Percentiles rank a stretch among this genome's conserved stretches.
Evolutionary conservation across 2,113 vertebrate genomes (phyloP).

Genomic region (Penelope pileata): DNA sequence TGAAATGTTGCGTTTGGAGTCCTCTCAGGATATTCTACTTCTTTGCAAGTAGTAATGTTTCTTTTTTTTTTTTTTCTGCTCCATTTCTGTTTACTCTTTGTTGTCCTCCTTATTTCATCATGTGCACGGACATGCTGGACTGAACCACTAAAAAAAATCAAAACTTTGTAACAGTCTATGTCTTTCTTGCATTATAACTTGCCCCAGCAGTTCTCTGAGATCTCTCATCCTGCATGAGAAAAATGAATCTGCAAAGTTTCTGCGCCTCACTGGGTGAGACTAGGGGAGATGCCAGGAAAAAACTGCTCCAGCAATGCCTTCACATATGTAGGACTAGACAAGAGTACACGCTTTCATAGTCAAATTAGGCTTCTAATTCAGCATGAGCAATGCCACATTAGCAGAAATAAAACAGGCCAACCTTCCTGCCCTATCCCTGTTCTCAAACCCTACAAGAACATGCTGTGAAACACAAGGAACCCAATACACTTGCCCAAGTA

Average conservation of each 20-base stretch:
- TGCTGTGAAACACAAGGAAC: neutral
- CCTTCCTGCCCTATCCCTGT: neutral
- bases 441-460: neutral
- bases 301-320: neutral
- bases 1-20: neutral
- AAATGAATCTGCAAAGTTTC: neutral
- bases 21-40: neutral
- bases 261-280: neutral
- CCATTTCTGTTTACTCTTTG: neutral
- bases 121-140: neutral
- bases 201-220: neutral
- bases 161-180: neutral
- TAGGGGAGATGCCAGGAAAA: neutral
- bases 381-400: neutral
- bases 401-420: neutral
- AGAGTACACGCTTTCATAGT: neutral
- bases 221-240: neutral
- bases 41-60: neutral
- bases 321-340: neutral
- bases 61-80: fast-evolving
- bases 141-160: neutral
- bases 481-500: neutral
- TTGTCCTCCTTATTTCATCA: neutral
- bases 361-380: neutral
- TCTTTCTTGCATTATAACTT: neutral